Evolutionary conservation across 2,888 invertebrate species (phyloP), one percentile per base, ranked within the genome.

Genomic region (Pachliopta kotzebuea): DNA sequence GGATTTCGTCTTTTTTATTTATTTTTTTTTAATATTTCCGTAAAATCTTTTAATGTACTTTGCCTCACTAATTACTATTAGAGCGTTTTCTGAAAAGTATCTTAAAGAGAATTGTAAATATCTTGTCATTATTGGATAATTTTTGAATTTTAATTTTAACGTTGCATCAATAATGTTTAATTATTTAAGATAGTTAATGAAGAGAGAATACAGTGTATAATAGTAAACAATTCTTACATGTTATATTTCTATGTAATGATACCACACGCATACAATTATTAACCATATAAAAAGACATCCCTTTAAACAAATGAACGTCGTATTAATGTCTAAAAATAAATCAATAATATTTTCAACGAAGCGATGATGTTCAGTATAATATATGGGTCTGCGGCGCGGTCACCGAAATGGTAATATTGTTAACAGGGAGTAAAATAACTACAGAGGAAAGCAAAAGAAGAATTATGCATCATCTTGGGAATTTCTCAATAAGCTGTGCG

Each of bases 401-500:
- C 85, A 85, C 87, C 83, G 83, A 85, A 89, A 89, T 85, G 82
- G 86, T 89, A 89, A 90, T 90, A 85, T 85, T 85, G 89, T 90
- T 90, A 90, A 90, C 89, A 86, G 84, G 87, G 84, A 87, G 85
- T 86, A 83, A 86, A 86, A 86, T 85, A 85, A 85, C 79, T 77
- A 80, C 84, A 82, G 80, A 78, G 81, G 83, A 84, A 85, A 86
- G 83, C 83, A 86, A 88, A 88, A 88, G 78, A 82, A 84, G 83
- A 84, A 88, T 84, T 88, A 86, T 88, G 85, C 88, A 85, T 86
- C 87, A 84, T 86, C 85, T 88, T 77, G 87, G 77, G 90, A 88
- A 90, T 90, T 90, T 90, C 90, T 90, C 90, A 90, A 90, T 90
- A 89, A 88, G 86, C 78, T 69, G 84, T 74, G 84, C 86, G 86